phyloP scores from a whole-genome alignment of 1,140 invertebrate genomes.

The Homalodisca vitripennis region DNA sequence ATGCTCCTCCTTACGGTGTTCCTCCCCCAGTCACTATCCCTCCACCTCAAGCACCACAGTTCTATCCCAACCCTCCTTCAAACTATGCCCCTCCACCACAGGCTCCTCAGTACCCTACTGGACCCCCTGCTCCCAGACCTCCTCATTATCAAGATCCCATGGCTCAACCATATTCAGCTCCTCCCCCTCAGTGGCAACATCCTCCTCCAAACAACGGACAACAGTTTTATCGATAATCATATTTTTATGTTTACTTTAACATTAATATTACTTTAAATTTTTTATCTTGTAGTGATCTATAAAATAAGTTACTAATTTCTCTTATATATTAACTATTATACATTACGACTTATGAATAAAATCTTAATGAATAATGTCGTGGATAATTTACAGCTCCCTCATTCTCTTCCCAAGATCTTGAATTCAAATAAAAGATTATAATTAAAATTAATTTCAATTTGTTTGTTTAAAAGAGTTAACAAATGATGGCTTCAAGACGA shows the following conservation, averaged over 20 bases:
- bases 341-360: no score
- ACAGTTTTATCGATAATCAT: constrained; percentile 21
- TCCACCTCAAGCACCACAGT: constrained; percentile 27
- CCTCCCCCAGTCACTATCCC: constrained; percentile 30
- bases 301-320: no score
- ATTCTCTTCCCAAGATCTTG: no score
- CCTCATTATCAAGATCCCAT: constrained; percentile 18
- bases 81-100: constrained; percentile 22
- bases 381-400: no score
- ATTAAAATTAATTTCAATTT: no score
- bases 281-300: no score
- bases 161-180: constrained; percentile 12
- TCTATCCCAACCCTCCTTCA: constrained; percentile 16
- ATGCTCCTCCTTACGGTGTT: constrained; percentile 27
- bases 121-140: constrained; percentile 21
- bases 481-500: no score
- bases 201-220: constrained; percentile 21
- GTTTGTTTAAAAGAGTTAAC: no score
- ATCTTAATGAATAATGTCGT: no score
- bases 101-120: constrained; percentile 3
- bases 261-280: neutral
- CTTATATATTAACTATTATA: no score
- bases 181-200: constrained; percentile 33
- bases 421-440: no score
- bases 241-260: neutral